A percentile compares a stretch with the other conserved stretches of the same genome.
Conservation (phyloP, 2,797 vertebrate species). For the Philypnodon macrostomus region DNA sequence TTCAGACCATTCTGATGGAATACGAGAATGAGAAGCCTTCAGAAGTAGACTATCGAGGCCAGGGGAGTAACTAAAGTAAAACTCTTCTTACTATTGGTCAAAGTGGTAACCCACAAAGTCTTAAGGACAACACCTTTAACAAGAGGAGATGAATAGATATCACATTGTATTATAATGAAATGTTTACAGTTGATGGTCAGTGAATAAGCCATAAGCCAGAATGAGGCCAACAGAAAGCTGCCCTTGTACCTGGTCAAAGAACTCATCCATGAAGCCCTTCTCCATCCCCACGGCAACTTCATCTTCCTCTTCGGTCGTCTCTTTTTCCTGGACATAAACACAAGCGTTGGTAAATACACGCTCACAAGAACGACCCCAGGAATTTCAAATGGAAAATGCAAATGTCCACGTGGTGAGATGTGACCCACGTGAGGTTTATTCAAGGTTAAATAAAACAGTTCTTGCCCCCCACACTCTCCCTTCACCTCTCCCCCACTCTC, state of each 20-base stretch:
- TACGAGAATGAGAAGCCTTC: too few species aligned
- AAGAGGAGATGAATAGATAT: too few species aligned
- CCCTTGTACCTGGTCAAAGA: slow-evolving; percentile 93
- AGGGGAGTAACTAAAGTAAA: too few species aligned
- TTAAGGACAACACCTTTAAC: too few species aligned
- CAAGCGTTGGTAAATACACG: slow-evolving; percentile 3
- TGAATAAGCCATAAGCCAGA: too few species aligned
- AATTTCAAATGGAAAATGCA: slow-evolving; percentile 1
- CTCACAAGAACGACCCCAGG: not conserved
- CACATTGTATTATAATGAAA: too few species aligned
- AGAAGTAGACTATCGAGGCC: too few species aligned
- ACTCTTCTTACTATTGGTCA: too few species aligned
- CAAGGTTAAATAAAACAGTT: slow-evolving; percentile 36
- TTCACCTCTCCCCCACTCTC: slow-evolving; percentile 22
- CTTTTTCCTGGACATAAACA: slow-evolving; percentile 82
- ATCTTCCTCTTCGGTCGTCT: slow-evolving; percentile 88
- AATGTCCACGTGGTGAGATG: not conserved
- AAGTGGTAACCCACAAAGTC: too few species aligned
- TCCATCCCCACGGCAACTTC: slow-evolving; percentile 90
- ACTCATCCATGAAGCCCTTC: slow-evolving; percentile 95
- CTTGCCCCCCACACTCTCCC: slow-evolving; percentile 4
- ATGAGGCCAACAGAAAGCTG: too few species aligned
- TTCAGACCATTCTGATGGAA: too few species aligned
- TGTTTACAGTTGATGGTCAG: too few species aligned
- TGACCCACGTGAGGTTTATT: slow-evolving; percentile 9